phyloP scores from a whole-genome alignment of 2,113 vertebrate species.

The Rhadina sibilatrix region DNA sequence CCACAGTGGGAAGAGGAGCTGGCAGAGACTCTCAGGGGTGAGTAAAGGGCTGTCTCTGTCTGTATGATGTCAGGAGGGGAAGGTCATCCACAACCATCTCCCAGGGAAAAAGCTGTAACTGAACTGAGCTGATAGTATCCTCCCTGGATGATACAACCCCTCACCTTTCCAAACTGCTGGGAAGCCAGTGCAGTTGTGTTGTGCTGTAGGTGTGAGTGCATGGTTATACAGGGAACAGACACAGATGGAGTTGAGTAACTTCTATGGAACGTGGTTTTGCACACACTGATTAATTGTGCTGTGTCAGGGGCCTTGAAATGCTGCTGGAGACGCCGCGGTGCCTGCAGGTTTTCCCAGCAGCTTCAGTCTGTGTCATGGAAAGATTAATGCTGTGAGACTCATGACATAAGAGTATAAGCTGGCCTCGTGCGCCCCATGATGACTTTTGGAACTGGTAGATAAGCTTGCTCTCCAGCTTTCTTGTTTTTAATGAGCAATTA shows the following conservation, averaged over 20 bases:
- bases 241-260: not conserved
- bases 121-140: not conserved
- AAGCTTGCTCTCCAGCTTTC: not conserved
- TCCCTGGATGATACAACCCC: not conserved
- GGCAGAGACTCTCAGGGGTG: not conserved
- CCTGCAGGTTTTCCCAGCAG: conserved; percentile 41
- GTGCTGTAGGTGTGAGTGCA: not conserved
- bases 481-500: conserved; percentile 1
- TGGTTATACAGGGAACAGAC: not conserved
- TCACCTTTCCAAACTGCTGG: not conserved
- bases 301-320: not conserved
- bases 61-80: not conserved
- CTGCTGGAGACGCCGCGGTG: not conserved
- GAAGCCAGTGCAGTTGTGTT: not conserved
- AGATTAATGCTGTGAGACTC: conserved; percentile 13
- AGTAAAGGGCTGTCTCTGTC: not conserved
- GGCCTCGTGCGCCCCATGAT: not conserved
- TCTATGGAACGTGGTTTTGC: not conserved
- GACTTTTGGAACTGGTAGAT: conserved; percentile 30
- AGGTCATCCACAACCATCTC: not conserved
- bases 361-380: not conserved
- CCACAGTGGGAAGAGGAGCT: not conserved
- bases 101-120: not conserved
- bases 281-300: not conserved
- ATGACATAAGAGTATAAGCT: not conserved